Evolutionary conservation across 2,797 vertebrate genomes (phyloP), one percentile per base, ranked within the genome.

Genomic region (Pseudochromis fuscus): DNA sequence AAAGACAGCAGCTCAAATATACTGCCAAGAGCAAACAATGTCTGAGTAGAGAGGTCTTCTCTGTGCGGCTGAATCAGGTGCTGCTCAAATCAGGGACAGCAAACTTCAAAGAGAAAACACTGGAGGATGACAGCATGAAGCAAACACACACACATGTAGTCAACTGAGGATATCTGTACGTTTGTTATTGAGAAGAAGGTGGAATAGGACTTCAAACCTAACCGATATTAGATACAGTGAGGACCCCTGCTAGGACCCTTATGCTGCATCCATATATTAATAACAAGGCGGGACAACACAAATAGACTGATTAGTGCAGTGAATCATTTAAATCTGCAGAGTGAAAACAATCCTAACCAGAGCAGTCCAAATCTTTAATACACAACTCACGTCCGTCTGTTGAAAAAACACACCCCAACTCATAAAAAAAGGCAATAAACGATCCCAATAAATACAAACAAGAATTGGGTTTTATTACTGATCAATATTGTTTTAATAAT

Each of bases 311-410:
- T 7, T 7, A 42, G 18, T 42, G 2, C 2, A n/a, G 7, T n/a
- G 4, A 44, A 44, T 21, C 42, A 10, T 3, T 44, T 11, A 3
- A 19, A 19, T 77, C 58, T 63, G 63, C 57, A 64, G 24, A 59
- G 56, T 40, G 56, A 71, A 52, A 24, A 69, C 65, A 58, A 67
- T 70, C 27, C 64, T 56, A 67, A 72, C 23, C 19, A 64, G 49
- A 71, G 62, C 61, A 64, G 46, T 50, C 11, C 8, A 64, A 53
- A 58, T 25, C 51, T 45, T 60, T 62, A 38, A 19, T 23, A 67
- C 28, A 24, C 31, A 37, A 21, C 31, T 51, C 18, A 31, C 40
- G 59, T 67, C 23, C 59, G 10, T 64, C 61, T 67, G 57, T 35
- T 15, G 33, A 15, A 4, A 13, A 35, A 12, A 13, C 12, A 45